Evolutionary conservation across 2,113 vertebrate species (phyloP).

Genomic region (Epinephelus moara): DNA sequence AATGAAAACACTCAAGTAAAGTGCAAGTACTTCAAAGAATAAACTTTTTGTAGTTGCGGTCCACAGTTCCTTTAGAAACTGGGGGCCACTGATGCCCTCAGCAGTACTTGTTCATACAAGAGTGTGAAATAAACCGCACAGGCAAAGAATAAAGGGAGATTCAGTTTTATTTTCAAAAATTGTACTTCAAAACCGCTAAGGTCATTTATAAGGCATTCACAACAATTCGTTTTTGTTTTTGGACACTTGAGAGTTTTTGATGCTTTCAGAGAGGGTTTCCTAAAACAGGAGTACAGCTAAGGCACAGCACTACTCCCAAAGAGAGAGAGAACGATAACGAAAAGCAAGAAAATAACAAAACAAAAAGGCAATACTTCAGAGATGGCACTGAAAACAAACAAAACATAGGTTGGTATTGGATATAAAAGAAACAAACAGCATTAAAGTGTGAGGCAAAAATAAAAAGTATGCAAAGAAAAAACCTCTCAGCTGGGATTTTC

Average conservation of each 20-base stretch:
- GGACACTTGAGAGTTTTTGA: conserved; percentile 41
- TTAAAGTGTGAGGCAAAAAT: background rate
- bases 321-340: background rate
- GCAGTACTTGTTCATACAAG: background rate
- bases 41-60: background rate
- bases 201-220: conserved; percentile 58
- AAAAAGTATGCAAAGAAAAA: background rate
- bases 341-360: background rate
- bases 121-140: background rate
- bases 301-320: conserved; percentile 62
- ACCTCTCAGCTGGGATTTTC: conserved; percentile 7
- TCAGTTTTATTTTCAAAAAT: conserved; percentile 60
- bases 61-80: background rate
- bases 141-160: conserved; percentile 19
- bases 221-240: conserved; percentile 36
- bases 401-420: background rate
- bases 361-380: background rate
- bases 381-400: background rate
- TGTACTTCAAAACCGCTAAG: conserved; percentile 45
- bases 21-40: background rate
- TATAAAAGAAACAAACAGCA: accelerated
- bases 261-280: conserved; percentile 47
- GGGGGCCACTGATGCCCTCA: background rate
- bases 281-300: conserved; percentile 62
- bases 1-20: too few species aligned